Evolutionary conservation across 2,888 invertebrate genomes (phyloP), one percentile per base, ranked within the genome.

Genomic region (Nomada ferruginata): DNA sequence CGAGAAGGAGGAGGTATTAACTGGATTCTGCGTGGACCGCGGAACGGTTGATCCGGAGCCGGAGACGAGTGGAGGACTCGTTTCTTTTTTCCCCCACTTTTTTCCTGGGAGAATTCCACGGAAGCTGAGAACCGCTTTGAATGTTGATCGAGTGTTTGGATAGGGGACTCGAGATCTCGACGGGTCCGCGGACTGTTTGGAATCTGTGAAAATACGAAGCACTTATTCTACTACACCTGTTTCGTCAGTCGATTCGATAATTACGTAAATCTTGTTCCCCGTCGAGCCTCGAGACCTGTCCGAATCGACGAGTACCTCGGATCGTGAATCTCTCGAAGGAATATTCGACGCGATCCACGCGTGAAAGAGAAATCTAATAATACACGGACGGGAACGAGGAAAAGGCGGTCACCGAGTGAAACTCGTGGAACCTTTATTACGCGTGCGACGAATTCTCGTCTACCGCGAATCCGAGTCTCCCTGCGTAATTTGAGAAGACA

Each of bases 11-110:
- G 4, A 64, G n/a, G 20, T 11, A 2, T 53, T 11, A 1, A 4
- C 13, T 13, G 20, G n/a, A 69, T 13, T 2, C 57, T 60, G 57
- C 71, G 65, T 18, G 52, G 66, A 79, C 80, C 80, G 79, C 80
- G 50, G 79, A 42, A 72, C 50, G 50, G 53, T 78, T 61, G n/a
- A 26, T 52, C 3, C 3, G 64, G 9, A 50, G 23, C 18, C 50
- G 44, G 64, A 64, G 74, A 61, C 65, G 20, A 60, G 29, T 20
- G 61, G 53, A 53, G 53, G 18, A 9, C 10, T 18, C 18, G 3
- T 44, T 50, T 36, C 29, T n/a, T 13, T n/a, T 60, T 59, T 26
- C 7, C 13, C 47, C 29, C 29, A 23, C 23, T 50, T 23, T 15
- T n/a, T 13, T n/a, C 52, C 66, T 26, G 3, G 65, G n/a, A 18